phyloP scores from a whole-genome alignment of 2,888 invertebrate genomes.

The Gryllus longicercus region DNA sequence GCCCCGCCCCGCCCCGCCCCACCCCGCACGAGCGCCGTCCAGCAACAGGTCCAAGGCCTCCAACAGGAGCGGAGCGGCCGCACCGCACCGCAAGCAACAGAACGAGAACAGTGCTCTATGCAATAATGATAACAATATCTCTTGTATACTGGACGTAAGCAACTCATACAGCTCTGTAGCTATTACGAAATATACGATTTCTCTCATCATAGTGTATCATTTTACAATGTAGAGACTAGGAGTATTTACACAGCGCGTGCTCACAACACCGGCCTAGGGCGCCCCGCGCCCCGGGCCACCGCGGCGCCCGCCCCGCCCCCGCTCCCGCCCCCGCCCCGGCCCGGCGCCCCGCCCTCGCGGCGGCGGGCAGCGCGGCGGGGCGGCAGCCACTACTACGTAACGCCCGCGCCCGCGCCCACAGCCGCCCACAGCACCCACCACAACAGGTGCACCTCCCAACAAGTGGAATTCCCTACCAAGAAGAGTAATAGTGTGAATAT shows the following conservation, averaged over 20 bases:
- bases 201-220: constrained; percentile 8
- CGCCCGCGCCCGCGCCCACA: neutral
- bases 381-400: neutral
- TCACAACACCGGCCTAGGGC: neutral
- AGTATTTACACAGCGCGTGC: neutral
- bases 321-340: neutral
- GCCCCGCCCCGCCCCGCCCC: no score
- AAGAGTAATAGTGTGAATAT: no score
- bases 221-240: neutral
- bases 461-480: no score
- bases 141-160: constrained; percentile 11
- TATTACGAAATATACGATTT: constrained; percentile 17
- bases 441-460: constrained; percentile 2
- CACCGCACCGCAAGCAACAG: neutral
- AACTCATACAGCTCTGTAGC: constrained; percentile 9
- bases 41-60: no score
- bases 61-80: neutral
- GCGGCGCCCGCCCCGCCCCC: neutral
- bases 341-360: neutral
- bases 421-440: neutral
- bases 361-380: neutral
- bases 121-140: neutral
- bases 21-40: no score
- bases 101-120: constrained; percentile 2
- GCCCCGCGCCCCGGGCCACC: neutral